Conservation (phyloP, 2,113 vertebrate genomes). For the Octodon degus region DNA sequence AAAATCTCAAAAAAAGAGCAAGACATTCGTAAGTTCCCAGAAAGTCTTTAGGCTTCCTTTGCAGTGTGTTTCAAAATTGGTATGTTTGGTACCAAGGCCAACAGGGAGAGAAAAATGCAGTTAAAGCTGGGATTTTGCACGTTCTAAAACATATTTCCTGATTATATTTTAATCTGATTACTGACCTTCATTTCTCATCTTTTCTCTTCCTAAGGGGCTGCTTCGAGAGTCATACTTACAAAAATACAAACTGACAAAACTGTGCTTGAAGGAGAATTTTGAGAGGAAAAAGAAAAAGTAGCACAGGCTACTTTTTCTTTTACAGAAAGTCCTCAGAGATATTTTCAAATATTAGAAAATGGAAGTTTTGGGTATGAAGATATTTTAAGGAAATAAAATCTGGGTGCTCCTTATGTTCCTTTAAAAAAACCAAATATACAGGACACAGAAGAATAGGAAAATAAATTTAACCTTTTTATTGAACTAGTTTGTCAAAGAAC, state of each 20-base stretch:
- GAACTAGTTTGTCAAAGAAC: neutral
- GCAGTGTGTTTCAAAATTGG: neutral
- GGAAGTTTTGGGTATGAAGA: neutral
- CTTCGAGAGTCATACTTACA: neutral
- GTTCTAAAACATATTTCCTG: constrained; percentile 49
- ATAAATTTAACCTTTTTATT: neutral
- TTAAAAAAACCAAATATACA: neutral
- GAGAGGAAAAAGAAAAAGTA: neutral
- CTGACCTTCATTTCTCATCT: constrained; percentile 24
- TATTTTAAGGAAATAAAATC: constrained; percentile 32
- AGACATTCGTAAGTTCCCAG: neutral
- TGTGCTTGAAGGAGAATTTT: constrained; percentile 29
- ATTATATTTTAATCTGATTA: constrained; percentile 48
- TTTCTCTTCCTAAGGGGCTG: neutral
- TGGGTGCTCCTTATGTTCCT: neutral
- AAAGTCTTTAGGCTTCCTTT: neutral
- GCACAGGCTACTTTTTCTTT: neutral
- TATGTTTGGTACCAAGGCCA: neutral
- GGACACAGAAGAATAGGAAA: neutral
- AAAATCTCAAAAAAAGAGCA: neutral
- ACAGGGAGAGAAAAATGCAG: neutral
- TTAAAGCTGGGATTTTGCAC: neutral
- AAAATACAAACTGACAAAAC: constrained; percentile 4
- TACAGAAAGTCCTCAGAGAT: neutral
- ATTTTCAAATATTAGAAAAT: constrained; percentile 37